A percentile compares a stretch with the other conserved stretches of the same genome.
Conservation (phyloP, 64 coral and sea anemone species). For the Stichodactyla mertensii region DNA sequence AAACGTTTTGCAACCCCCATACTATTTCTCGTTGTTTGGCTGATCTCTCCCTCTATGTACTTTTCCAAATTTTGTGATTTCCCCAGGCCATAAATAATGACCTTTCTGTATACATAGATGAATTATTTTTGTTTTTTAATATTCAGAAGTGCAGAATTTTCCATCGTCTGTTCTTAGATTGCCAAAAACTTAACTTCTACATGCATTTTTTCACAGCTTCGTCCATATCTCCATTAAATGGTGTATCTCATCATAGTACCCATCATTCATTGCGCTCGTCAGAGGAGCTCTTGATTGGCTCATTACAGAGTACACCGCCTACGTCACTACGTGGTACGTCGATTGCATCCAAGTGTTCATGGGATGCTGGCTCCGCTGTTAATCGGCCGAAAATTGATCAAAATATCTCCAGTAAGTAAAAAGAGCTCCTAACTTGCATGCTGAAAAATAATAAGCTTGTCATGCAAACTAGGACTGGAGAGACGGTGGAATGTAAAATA, state of each 20-base stretch:
- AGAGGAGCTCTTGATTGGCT: conserved; percentile 55
- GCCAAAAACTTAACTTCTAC: background rate
- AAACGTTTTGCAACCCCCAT: too few relatives aligned
- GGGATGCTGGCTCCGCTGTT: conserved; percentile 35
- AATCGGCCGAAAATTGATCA: background rate
- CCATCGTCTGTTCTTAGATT: too few relatives aligned
- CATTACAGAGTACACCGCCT: conserved; percentile 45
- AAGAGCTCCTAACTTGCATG: background rate
- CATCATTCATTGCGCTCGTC: conserved; percentile 33
- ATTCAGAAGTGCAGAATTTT: too few relatives aligned
- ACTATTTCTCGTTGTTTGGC: too few relatives aligned
- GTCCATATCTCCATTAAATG: conserved; percentile 8
- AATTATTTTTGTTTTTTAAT: too few relatives aligned
- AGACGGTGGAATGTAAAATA: too few relatives aligned
- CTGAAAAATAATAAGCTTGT: background rate
- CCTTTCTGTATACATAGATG: too few relatives aligned
- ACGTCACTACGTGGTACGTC: conserved; percentile 32
- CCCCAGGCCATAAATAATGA: too few relatives aligned
- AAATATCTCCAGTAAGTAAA: background rate
- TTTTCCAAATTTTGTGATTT: too few relatives aligned
- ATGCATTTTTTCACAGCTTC: background rate
- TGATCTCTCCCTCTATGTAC: too few relatives aligned
- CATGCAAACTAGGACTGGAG: background rate
- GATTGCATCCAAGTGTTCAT: conserved; percentile 37
- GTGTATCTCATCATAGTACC: background rate